phyloP scores from a whole-genome alignment of 2,113 vertebrate genomes.

The Capreolus pygargus region DNA sequence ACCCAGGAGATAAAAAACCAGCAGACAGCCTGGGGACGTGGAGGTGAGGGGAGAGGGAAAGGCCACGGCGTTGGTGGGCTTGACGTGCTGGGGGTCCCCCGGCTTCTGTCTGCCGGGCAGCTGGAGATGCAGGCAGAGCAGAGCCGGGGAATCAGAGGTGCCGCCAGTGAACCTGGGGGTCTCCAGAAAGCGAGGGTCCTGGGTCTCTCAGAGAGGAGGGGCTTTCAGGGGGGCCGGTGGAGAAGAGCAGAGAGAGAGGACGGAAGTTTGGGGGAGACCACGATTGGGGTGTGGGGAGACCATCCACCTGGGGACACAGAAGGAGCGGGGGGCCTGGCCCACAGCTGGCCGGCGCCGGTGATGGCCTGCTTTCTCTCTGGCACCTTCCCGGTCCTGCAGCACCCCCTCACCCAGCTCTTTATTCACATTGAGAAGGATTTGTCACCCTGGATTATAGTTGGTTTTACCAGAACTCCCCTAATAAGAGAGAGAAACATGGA shows the following conservation, averaged over 20 bases:
- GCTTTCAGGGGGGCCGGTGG: background rate
- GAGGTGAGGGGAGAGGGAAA: background rate
- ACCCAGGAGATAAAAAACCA: background rate
- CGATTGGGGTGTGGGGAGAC: background rate
- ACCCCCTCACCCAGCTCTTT: background rate
- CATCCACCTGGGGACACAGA: background rate
- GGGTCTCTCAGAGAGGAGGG: background rate
- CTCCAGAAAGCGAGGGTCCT: background rate
- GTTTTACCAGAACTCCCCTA: background rate
- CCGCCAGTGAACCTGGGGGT: background rate
- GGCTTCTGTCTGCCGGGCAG: background rate
- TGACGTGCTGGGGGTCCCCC: too few relatives aligned
- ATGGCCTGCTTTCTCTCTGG: background rate
- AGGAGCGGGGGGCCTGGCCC: background rate
- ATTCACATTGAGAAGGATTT: background rate
- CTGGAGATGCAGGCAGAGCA: background rate
- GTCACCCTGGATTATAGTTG: background rate
- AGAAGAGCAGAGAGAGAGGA: background rate
- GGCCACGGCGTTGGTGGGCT: background rate
- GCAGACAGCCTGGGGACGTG: background rate
- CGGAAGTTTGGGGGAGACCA: background rate
- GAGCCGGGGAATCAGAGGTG: background rate
- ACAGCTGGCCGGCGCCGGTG: fast-evolving
- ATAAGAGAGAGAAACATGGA: background rate
- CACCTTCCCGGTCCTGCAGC: background rate